These are phyloP conservation scores for Amblyjoppa proteus DNA, from an alignment of 2,888 invertebrate species.

Conservation along the genomic window DNA sequence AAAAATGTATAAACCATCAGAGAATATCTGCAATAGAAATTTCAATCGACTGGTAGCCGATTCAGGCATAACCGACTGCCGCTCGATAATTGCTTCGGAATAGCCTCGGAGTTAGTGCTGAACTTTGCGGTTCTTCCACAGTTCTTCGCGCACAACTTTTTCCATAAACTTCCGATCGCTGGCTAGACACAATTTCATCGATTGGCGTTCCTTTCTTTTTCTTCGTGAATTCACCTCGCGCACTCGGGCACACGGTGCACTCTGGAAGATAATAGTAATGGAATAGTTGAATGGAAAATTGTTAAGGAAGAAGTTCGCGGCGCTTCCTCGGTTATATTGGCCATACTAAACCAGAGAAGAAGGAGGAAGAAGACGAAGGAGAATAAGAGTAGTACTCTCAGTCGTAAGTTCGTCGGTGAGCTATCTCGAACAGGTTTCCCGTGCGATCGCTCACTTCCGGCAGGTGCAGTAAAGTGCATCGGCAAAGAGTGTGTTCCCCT, in stretches of 20 bases:
- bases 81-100: neutral
- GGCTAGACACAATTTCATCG: too few species aligned
- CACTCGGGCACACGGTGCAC: too few species aligned
- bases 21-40: too few species aligned
- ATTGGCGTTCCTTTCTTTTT: neutral
- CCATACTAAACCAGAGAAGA: constrained; percentile 1
- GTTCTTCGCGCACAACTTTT: neutral
- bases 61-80: neutral
- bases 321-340: constrained; percentile 35
- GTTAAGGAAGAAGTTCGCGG: neutral
- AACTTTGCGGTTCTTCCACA: neutral
- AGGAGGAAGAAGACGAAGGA: constrained; percentile 4
- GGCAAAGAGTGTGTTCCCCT: constrained; percentile 36
- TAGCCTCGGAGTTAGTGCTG: neutral
- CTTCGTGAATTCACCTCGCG: neutral
- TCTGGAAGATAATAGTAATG: too few species aligned
- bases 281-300: constrained; percentile 23
- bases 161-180: neutral
- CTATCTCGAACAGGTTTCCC: constrained; percentile 67
- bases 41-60: neutral
- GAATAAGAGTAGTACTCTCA: constrained; percentile 40
- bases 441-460: constrained; percentile 69
- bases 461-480: constrained; percentile 65
- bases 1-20: too few species aligned
- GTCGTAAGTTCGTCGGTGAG: constrained; percentile 60